Evolutionary conservation across 2,888 invertebrate genomes (phyloP).

Genomic region (Lucinisca nassula): DNA sequence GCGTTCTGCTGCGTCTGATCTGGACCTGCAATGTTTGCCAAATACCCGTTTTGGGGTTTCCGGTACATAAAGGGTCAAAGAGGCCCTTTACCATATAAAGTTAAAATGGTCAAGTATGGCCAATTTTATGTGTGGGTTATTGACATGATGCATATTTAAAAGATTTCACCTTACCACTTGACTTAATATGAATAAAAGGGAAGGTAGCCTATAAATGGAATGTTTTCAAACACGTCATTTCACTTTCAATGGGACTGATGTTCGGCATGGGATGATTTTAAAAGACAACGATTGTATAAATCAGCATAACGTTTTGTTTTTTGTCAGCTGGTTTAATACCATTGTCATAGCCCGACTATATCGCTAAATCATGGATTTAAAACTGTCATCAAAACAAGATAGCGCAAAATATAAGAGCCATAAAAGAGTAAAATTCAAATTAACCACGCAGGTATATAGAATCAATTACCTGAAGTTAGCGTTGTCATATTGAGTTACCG

Average conservation of each 20-base stretch:
- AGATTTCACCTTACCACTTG: background rate
- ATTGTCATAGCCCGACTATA: background rate
- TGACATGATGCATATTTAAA: background rate
- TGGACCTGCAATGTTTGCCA: too few species aligned
- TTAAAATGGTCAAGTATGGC: background rate
- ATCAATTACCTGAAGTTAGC: slow-evolving; percentile 27
- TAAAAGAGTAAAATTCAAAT: slow-evolving; percentile 26
- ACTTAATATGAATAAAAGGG: background rate
- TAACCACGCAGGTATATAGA: slow-evolving; percentile 15
- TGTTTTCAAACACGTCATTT: background rate
- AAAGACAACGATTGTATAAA: background rate
- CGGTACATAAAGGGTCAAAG: too few species aligned
- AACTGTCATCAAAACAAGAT: slow-evolving; percentile 28
- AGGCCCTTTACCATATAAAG: background rate
- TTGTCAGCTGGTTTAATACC: background rate
- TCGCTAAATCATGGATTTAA: background rate
- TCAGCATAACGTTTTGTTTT: background rate
- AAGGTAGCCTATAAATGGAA: background rate
- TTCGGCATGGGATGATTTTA: background rate
- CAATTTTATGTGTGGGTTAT: background rate
- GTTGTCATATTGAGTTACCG: slow-evolving; percentile 19
- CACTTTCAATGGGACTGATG: background rate
- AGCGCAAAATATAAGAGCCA: slow-evolving; percentile 28
- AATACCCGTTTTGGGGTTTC: too few species aligned
- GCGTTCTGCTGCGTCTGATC: too few species aligned